Evolutionary conservation across 2,797 vertebrate genomes (phyloP).

Genomic region (Garrulus glandarius): DNA sequence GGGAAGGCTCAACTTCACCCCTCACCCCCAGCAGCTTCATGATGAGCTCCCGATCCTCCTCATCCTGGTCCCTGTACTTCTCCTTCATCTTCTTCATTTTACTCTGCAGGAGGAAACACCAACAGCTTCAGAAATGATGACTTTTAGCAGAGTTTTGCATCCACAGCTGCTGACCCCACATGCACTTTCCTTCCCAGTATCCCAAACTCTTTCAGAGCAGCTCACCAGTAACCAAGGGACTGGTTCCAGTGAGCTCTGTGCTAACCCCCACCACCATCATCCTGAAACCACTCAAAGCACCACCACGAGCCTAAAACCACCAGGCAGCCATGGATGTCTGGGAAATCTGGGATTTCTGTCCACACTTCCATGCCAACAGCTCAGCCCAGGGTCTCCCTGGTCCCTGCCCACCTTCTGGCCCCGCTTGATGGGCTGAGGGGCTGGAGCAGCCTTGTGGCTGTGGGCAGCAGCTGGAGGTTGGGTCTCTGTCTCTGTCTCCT

Average conservation of each 20-base stretch:
- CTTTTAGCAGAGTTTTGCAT: rapidly evolving
- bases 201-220: neutral
- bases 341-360: neutral
- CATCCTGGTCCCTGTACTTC: slow-evolving; percentile 99
- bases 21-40: slow-evolving; percentile 96
- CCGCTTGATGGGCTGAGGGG: slow-evolving; percentile 82
- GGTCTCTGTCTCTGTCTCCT: neutral
- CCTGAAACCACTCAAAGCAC: neutral
- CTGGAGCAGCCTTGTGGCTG: slow-evolving; percentile 46
- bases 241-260: neutral
- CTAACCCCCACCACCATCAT: neutral
- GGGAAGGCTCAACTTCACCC: neutral
- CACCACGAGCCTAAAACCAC: neutral
- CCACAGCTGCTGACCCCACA: neutral
- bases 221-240: neutral
- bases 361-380: rapidly evolving
- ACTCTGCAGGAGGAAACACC: slow-evolving; percentile 77
- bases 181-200: rapidly evolving
- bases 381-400: rapidly evolving
- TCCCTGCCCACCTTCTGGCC: slow-evolving; percentile 86
- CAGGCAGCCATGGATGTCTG: rapidly evolving
- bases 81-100: slow-evolving; percentile 98
- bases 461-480: slow-evolving; percentile 56
- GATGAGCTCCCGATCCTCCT: slow-evolving; percentile 94
- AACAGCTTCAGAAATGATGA: neutral